These are phyloP conservation scores for Delphinapterus leucas DNA, from an alignment of 2,113 vertebrate genomes.

Conservation along the genomic window DNA sequence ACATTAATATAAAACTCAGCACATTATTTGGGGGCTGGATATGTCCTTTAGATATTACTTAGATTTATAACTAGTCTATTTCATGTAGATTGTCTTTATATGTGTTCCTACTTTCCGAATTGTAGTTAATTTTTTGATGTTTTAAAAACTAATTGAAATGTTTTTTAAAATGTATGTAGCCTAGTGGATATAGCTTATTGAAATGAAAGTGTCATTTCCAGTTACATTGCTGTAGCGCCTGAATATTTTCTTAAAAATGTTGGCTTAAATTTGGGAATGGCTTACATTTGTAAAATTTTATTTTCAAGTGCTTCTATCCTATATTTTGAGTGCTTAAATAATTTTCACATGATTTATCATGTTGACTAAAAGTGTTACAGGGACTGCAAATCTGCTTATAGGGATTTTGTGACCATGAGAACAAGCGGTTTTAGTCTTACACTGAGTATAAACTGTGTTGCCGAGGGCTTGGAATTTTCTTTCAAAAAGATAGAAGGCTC, in stretches of 20 bases:
- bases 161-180: not conserved
- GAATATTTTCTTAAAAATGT: not conserved
- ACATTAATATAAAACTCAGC: not conserved
- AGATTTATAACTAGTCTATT: not conserved
- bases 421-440: not conserved
- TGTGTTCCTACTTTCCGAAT: not conserved
- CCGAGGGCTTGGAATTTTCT: not conserved
- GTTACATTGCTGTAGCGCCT: not conserved
- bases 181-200: not conserved
- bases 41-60: not conserved
- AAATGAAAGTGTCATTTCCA: not conserved
- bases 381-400: not conserved
- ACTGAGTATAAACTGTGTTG: not conserved
- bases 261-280: not conserved
- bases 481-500: not conserved
- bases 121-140: not conserved
- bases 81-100: not conserved
- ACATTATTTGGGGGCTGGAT: not conserved
- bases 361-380: rapidly evolving
- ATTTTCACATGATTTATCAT: rapidly evolving
- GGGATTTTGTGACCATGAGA: not conserved
- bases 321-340: not conserved
- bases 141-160: not conserved
- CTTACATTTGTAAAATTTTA: not conserved
- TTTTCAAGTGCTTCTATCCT: not conserved